Percentiles rank a stretch among this genome's conserved stretches.
Conservation (phyloP, 2,113 vertebrate genomes). For the Rattus norvegicus region DNA sequence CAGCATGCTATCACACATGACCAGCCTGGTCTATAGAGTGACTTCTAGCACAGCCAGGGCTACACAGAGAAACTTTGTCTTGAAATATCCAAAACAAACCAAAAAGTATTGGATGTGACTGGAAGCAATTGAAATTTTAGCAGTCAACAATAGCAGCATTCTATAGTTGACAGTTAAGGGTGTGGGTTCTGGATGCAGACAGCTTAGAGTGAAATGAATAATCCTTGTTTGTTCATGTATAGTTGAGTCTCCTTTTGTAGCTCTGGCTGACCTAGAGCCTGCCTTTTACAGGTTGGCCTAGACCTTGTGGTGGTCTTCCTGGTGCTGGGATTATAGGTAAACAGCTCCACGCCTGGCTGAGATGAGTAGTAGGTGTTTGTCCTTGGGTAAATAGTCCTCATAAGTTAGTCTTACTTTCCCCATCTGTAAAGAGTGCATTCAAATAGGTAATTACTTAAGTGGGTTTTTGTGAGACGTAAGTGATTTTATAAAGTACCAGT, state of each 20-base stretch:
- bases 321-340: background rate
- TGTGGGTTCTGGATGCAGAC: background rate
- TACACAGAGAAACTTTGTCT: background rate
- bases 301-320: background rate
- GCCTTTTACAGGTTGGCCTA: background rate
- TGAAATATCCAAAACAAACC: background rate
- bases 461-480: conserved; percentile 2
- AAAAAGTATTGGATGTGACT: background rate
- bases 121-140: background rate
- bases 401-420: conserved; percentile 2
- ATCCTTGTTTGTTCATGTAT: background rate
- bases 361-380: background rate
- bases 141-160: background rate
- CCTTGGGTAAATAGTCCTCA: background rate
- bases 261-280: background rate
- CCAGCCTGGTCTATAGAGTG: background rate
- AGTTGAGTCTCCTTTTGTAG: background rate
- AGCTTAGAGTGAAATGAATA: background rate
- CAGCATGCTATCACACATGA: background rate
- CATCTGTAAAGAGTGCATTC: conserved; percentile 6
- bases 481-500: conserved; percentile 33
- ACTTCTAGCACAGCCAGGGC: background rate
- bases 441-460: conserved; percentile 27
- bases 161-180: background rate
- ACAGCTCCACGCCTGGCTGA: background rate